Percentiles rank a stretch among this genome's conserved stretches.
Evolutionary conservation across 2,888 invertebrate species (phyloP).

Genomic region (Meandrusa payeni): DNA sequence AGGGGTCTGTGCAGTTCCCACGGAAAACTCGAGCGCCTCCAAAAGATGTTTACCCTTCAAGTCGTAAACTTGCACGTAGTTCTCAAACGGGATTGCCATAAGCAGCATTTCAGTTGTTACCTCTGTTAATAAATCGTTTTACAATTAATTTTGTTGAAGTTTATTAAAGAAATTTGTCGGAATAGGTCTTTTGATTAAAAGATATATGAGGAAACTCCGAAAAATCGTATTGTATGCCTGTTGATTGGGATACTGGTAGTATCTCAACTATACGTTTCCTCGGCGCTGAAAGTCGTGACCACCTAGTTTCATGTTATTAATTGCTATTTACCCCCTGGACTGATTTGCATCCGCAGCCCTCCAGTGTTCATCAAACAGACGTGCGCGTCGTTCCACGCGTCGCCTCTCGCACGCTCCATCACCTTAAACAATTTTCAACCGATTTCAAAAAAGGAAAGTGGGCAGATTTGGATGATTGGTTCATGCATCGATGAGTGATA

Average conservation of each 20-base stretch:
- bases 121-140: constrained; percentile 73
- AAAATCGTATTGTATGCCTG: too few species aligned
- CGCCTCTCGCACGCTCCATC: constrained; percentile 42
- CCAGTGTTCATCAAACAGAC: constrained; percentile 85
- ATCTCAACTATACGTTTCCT: too few species aligned
- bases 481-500: too few species aligned
- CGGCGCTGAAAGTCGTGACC: too few species aligned
- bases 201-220: too few species aligned
- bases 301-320: too few species aligned
- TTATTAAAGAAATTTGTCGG: too few species aligned
- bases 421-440: constrained; percentile 37
- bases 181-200: too few species aligned
- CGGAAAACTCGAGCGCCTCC: constrained; percentile 82
- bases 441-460: too few species aligned
- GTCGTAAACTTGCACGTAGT: constrained; percentile 86
- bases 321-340: constrained; percentile 73
- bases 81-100: constrained; percentile 88
- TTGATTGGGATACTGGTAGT: too few species aligned
- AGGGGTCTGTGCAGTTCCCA: constrained; percentile 51
- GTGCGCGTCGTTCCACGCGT: constrained; percentile 57
- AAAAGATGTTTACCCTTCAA: constrained; percentile 84
- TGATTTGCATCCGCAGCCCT: constrained; percentile 85
- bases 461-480: too few species aligned
- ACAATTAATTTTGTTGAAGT: too few species aligned
- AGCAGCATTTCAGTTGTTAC: constrained; percentile 86